phyloP scores from a whole-genome alignment of 2,888 invertebrate genomes.

The Yponomeuta evonymella region DNA sequence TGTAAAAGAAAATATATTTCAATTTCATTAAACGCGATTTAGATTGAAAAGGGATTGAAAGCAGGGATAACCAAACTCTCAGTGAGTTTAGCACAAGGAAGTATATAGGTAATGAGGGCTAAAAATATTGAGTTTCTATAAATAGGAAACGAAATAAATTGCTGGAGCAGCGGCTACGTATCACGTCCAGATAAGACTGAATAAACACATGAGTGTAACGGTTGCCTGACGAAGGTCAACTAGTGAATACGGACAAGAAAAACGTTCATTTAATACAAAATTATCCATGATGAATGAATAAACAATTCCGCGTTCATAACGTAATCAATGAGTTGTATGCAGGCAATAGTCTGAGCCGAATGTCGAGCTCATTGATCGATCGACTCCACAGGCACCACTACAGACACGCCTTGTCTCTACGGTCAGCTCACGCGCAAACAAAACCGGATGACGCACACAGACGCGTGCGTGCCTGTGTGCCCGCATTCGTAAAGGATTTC shows the following conservation, averaged over 20 bases:
- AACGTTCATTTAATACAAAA: constrained; percentile 60
- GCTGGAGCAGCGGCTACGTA: constrained; percentile 7
- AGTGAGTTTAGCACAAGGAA: background rate
- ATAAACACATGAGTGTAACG: constrained; percentile 26
- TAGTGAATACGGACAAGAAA: constrained; percentile 41
- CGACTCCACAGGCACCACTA: constrained; percentile 59
- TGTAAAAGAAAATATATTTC: constrained; percentile 27
- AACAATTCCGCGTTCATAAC: constrained; percentile 74
- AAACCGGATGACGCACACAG: constrained; percentile 72
- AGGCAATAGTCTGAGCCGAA: constrained; percentile 49
- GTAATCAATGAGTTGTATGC: constrained; percentile 76
- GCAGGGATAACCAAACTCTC: background rate
- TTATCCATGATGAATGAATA: constrained; percentile 73
- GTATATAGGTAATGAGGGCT: background rate
- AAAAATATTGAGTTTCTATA: background rate
- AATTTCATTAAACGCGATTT: background rate
- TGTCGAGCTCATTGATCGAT: constrained; percentile 75
- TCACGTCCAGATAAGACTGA: constrained; percentile 20
- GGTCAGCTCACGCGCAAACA: constrained; percentile 48
- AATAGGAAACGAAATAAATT: constrained; percentile 5
- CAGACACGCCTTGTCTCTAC: constrained; percentile 32
- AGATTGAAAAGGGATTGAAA: background rate
- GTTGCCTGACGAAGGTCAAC: constrained; percentile 33
- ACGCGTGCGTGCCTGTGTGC: constrained; percentile 40
- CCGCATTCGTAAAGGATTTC: constrained; percentile 69